Evolutionary conservation across 2,113 vertebrate genomes (phyloP), one percentile per base, ranked within the genome.

Genomic region (Atlantisia rogersi): DNA sequence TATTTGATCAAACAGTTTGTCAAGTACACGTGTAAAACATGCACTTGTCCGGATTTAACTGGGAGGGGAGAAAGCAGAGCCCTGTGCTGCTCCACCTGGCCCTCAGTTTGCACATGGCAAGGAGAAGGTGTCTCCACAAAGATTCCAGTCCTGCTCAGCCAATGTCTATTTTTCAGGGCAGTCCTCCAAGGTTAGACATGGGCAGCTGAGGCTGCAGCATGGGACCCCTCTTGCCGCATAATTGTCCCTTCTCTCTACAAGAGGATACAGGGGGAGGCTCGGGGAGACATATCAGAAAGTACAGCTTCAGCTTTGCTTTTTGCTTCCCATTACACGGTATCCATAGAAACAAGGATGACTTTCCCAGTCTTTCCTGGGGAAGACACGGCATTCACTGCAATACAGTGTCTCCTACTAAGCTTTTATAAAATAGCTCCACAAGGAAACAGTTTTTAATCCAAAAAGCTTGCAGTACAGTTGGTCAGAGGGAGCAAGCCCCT

Each of bases 261-360:
- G 5, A 74, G 40, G 50, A 69, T 50, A 62, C 5, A 19, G 21
- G 11, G 17, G 37, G 24, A 90, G 70, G 67, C 79, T 86, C 4
- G 0, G 59, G 29, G 50, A 94, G 31, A 31, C 46, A 10, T 60
- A 87, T 71, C 60, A 82, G 56, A 92, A 96, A 70, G 63, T 63
- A 56, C 1, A 0, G 82, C 78, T 85, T 65, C 88, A 59, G 77
- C 86, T 88, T 88, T 17, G 2, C 46, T 94, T 95, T 94, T 8
- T 4, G 63, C 48, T 87, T 87, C 75, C 58, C 10, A 4, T 52
- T 94, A 20, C 63, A 75, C 1, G 9, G 94, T 96, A 84, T 88
- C 96, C 90, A 97, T 94, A 83, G 95, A 94, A 95, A 97, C 92
- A 0, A 92, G 60, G 64, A 94, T 64, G 85, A 76, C 42, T 95